A percentile compares a stretch with the other conserved stretches of the same genome.
Evolutionary conservation across 2,113 vertebrate species (phyloP).

Genomic region (Corydoras sp.): DNA sequence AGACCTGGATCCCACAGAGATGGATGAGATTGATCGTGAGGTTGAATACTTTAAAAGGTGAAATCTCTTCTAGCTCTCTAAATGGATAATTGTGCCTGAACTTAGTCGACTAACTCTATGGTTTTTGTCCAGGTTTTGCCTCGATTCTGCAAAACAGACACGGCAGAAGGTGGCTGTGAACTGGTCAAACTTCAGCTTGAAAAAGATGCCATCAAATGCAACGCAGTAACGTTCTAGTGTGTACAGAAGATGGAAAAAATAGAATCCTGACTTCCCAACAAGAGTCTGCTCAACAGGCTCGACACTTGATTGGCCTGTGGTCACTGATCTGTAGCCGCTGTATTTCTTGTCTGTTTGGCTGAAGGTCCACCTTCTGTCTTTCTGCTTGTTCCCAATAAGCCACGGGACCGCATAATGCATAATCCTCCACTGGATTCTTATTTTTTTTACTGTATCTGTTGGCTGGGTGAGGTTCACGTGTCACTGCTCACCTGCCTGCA

Average conservation of each 20-base stretch:
- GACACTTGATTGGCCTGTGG: slow-evolving; percentile 47
- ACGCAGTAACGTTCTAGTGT: slow-evolving; percentile 76
- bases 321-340: slow-evolving; percentile 21
- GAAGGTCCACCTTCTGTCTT: slow-evolving; percentile 58
- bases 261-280: slow-evolving; percentile 40
- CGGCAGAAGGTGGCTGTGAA: slow-evolving; percentile 97
- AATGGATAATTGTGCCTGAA: no score
- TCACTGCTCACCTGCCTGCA: slow-evolving; percentile 51
- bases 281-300: slow-evolving; percentile 50
- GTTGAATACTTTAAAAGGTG: slow-evolving; percentile 98
- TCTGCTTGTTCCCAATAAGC: slow-evolving; percentile 54
- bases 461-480: slow-evolving; percentile 46
- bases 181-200: slow-evolving; percentile 99
- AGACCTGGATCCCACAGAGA: slow-evolving; percentile 87
- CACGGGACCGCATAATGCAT: slow-evolving; percentile 57
- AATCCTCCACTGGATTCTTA: slow-evolving; percentile 47
- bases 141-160: slow-evolving; percentile 96
- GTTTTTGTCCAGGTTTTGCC: slow-evolving; percentile 79
- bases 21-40: slow-evolving; percentile 97
- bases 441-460: slow-evolving; percentile 35
- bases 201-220: slow-evolving; percentile 92
- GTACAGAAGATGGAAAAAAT: slow-evolving; percentile 46
- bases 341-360: slow-evolving; percentile 50
- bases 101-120: no score
- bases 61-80: background rate